These are phyloP conservation scores for Imbricaverruca yamaguchii DNA, from an alignment of 2,888 invertebrate species.

Conservation along the genomic window DNA sequence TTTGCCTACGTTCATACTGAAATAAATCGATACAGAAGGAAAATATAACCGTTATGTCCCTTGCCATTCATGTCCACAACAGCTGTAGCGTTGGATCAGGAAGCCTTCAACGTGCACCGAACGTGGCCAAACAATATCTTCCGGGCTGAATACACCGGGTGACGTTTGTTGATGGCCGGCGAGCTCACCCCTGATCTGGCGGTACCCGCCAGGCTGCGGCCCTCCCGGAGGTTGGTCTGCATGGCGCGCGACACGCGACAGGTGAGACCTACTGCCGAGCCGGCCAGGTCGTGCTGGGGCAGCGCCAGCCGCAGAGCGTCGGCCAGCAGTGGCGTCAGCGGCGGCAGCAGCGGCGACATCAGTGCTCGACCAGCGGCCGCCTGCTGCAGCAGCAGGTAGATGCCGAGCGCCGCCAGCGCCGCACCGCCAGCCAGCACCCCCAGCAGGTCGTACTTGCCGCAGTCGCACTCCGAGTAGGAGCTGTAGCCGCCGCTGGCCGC, in stretches of 20 bases:
- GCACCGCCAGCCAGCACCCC: conserved; percentile 6
- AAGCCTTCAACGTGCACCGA: too few species aligned
- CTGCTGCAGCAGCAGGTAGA: background rate
- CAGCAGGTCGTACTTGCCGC: conserved; percentile 10
- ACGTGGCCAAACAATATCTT: too few species aligned
- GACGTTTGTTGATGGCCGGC: background rate
- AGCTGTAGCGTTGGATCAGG: too few species aligned
- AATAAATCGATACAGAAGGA: too few species aligned
- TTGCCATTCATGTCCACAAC: too few species aligned
- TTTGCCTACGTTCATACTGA: too few species aligned
- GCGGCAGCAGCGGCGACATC: background rate
- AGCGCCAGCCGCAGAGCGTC: background rate
- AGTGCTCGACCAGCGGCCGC: background rate
- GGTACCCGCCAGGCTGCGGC: background rate
- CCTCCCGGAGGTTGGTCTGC: background rate
- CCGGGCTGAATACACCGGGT: too few species aligned
- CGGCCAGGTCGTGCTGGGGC: background rate
- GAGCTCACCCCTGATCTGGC: conserved; percentile 5
- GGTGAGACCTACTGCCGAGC: background rate
- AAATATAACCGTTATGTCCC: too few species aligned
- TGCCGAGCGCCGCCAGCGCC: background rate
- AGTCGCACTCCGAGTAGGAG: conserved; percentile 3
- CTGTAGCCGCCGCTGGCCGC: conserved; percentile 1
- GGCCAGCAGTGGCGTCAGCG: background rate
- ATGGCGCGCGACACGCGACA: background rate